Percentiles rank a stretch among this genome's conserved stretches.
Evolutionary conservation across 37 sponge, comb jelly and placozoan species (phyloP).

Genomic region (Eunapius fragilis): DNA sequence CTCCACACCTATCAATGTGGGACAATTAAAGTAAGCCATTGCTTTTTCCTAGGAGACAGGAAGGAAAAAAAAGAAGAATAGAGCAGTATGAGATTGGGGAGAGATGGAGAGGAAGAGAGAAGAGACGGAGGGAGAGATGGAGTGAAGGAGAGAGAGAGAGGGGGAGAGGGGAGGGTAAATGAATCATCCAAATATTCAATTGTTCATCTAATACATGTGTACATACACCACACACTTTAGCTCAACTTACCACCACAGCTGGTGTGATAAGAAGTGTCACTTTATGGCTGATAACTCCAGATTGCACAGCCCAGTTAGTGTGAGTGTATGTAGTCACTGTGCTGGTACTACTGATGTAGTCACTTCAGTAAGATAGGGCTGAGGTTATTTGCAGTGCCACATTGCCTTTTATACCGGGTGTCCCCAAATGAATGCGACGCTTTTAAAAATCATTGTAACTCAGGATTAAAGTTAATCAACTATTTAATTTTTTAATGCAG

Average conservation of each 20-base stretch:
- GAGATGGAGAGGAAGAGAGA: not conserved
- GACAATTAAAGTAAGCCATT: constrained; percentile 68
- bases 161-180: not conserved
- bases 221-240: too few species aligned
- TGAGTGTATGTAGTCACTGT: constrained; percentile 7
- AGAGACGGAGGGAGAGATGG: not conserved
- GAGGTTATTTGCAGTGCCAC: too few species aligned
- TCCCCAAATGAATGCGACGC: too few species aligned
- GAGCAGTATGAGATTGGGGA: not conserved
- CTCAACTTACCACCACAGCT: constrained; percentile 46
- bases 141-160: not conserved
- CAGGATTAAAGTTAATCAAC: too few species aligned
- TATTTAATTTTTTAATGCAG: too few species aligned
- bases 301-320: constrained; percentile 24
- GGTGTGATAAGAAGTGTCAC: constrained; percentile 54
- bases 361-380: too few species aligned
- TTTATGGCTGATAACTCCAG: constrained; percentile 14
- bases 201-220: not conserved
- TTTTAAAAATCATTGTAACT: too few species aligned
- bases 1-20: constrained; percentile 67
- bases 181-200: not conserved
- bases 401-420: too few species aligned
- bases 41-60: constrained; percentile 46
- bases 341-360: too few species aligned
- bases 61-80: not conserved